Base-by-base conservation (phyloP, 1,140 invertebrate species). In the Sycobia sp. region DNA sequence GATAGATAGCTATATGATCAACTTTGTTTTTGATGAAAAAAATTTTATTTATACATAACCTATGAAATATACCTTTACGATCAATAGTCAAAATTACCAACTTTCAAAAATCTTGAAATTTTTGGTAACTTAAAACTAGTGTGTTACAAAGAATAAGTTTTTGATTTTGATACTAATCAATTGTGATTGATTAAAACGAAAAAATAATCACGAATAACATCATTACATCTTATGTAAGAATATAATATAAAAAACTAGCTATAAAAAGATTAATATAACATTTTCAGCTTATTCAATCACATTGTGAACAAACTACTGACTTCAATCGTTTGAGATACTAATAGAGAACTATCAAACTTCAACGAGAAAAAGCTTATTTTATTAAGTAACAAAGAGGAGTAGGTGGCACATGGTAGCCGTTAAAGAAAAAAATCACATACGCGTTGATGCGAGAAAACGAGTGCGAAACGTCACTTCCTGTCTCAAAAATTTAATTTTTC, bases 301-400 rank as follows among this genome's bases (percentile, higher is more conserved):
- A 58, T 44, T 36, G 25, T 63, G 43, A 38, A 56, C 34, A 56
- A n/a, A 10, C 38, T 57, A 39, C 14, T 8, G 51, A 55, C 46
- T 49, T 57, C 36, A 47, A 54, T 63, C 36, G 46, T 51, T 36
- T n/a, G 50, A 57, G 25, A 27, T 32, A 63, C 54, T 63, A 63
- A 57, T 23, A 63, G 34, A 25, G 36, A 50, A 18, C 20, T 63
- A 57, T 63, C 54, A 63, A 63, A 63, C 61, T 57, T 63, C 4
- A 63, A 63, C 61, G 46, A 64, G 59, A 59, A 64, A 57, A 59
- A 58, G 46, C 61, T 59, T 58, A 65, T 46, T 44, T 65, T 53
- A 65, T 58, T 65, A 65, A 54, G 62, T 65, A 65, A 65, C 62
- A 65, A 54, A 64, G 27, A 20, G 20, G 47, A 53, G 20, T 14